Evolutionary conservation across 92 coral and sea anemone species (phyloP), one percentile per base, ranked within the genome.

Genomic region (Plumapathes pennacea): DNA sequence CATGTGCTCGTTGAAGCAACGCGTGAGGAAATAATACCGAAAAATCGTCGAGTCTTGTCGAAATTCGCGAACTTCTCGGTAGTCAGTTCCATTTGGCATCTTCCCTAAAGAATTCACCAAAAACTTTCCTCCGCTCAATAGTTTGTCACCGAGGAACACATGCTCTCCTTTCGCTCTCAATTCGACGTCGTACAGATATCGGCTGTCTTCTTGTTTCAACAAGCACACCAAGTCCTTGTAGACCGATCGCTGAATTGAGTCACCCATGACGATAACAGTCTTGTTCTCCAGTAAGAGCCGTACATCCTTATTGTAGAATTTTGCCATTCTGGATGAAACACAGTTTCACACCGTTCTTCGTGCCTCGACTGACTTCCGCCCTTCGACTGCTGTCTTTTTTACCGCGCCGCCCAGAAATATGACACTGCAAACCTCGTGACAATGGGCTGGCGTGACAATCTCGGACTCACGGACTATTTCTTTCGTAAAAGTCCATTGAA

Each of bases 181-280:
- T 61, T 89, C 88, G 20, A 46, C 25, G 18, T 84, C 80, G 18
- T 24, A 43, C 46, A 87, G 38, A 72, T 82, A 90, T 37, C 89
- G 85, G 47, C 90, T 81, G 69, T 71, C 54, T 21, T 64, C 43
- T 30, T 73, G 70, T 30, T 63, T 68, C 76, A 70, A 90, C 46
- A 90, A 50, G 59, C 97, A 90, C 55, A 90, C 86, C 36, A 90
- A 65, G 41, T 90, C 97, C 72, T 90, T 90, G 72, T 90, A 90
- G 7, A 90, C 83, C 9, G 86, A 71, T 21, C 97, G 81, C 73
- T 90, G 95, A 62, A 90, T 83, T 1, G 97, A 90, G 62, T 90
- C 97, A 2, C 97, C 97, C 38, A 90, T 55, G 37, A 90, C 73
- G 13, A 86, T 50, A n/a, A 90, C 57, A 24, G 68, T 90, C 39